Evolutionary conservation across 1,140 invertebrate species (phyloP).

Genomic region (Zaprionus tsacasi): DNA sequence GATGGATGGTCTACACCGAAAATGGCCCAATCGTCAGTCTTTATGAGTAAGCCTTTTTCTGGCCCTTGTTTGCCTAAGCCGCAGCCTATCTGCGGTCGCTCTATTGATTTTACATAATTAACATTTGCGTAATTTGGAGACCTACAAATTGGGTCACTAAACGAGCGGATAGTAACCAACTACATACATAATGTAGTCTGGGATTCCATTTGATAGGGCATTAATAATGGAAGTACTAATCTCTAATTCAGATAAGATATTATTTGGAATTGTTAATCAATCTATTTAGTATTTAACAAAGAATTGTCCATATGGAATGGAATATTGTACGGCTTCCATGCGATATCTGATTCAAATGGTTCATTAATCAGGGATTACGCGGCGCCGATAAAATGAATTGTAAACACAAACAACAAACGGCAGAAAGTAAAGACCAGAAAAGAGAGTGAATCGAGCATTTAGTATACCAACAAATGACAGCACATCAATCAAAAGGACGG

Average conservation of each 20-base stretch:
- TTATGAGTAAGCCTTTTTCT: background rate
- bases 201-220: background rate
- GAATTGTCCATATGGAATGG: background rate
- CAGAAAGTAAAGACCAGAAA: slow-evolving; percentile 6
- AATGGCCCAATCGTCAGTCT: background rate
- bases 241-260: background rate
- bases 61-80: background rate
- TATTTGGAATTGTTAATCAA: background rate
- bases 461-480: slow-evolving; percentile 48
- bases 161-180: background rate
- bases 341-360: slow-evolving; percentile 17
- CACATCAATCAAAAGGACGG: slow-evolving; percentile 63
- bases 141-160: slow-evolving; percentile 49
- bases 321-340: background rate
- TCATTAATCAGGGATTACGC: slow-evolving; percentile 48
- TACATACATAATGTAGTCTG: background rate
- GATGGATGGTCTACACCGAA: background rate
- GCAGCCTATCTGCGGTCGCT: background rate
- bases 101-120: slow-evolving; percentile 76
- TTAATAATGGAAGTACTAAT: slow-evolving; percentile 9
- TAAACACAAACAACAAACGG: slow-evolving; percentile 9
- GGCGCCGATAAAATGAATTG: slow-evolving; percentile 5
- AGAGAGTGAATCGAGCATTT: slow-evolving; percentile 14
- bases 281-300: background rate
- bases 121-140: slow-evolving; percentile 46